phyloP scores from a whole-genome alignment of 2,888 invertebrate genomes.

The Meganola albula region DNA sequence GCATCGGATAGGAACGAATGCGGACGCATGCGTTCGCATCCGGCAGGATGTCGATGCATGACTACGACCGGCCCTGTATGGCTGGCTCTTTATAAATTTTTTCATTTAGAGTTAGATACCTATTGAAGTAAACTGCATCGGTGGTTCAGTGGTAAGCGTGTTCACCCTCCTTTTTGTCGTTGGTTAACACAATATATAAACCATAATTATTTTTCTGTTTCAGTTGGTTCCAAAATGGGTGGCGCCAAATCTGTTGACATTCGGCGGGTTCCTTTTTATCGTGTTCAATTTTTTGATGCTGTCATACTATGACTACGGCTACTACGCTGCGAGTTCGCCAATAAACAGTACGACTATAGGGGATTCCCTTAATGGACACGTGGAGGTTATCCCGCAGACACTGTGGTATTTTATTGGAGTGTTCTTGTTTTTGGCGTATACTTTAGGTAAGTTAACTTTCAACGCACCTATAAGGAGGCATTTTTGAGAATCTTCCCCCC shows the following conservation, averaged over 20 bases:
- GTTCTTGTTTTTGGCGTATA: constrained; percentile 96
- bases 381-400: constrained; percentile 84
- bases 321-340: constrained; percentile 83
- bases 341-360: constrained; percentile 46
- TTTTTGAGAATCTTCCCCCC: no score
- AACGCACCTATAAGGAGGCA: no score
- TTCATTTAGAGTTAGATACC: no score
- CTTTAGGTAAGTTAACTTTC: constrained; percentile 94
- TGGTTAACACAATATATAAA: neutral
- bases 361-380: constrained; percentile 52
- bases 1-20: no score
- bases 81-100: no score
- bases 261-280: constrained; percentile 95
- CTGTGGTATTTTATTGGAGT: constrained; percentile 91
- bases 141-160: no score
- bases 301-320: constrained; percentile 91
- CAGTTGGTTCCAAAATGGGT: constrained; percentile 97
- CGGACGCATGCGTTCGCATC: no score
- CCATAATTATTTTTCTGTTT: constrained; percentile 17
- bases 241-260: constrained; percentile 97
- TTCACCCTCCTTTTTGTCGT: no score
- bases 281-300: constrained; percentile 91
- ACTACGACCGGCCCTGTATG: no score
- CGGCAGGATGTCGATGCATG: no score
- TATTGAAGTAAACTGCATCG: no score